Base-by-base conservation (phyloP, 2,888 invertebrate genomes). In the Pterostichus niger region DNA sequence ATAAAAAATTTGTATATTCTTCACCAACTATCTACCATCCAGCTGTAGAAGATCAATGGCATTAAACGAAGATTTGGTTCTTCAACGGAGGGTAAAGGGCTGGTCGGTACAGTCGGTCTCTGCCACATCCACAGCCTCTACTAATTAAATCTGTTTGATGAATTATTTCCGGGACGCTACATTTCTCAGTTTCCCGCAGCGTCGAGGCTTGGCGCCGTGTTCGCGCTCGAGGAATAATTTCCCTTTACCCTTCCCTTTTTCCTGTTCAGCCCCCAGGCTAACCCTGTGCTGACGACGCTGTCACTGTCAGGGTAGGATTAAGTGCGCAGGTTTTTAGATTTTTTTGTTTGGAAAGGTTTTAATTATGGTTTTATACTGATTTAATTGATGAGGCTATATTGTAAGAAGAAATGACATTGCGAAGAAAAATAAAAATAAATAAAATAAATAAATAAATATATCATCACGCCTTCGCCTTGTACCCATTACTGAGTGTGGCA, bases 111-210 rank as follows among this genome's bases (percentile, higher is more conserved):
- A 71, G 59, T 59, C 81, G 44, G 44, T 81, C 46, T 68, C 73
- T 81, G 81, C 73, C 75, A 75, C 75, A 82, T 82, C 75, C 82
- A 82, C 59, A 46, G 59, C 24, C 81, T 54, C 54, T 68, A 75
- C 82, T 75, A 82, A 82, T 82, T 82, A 82, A 82, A 82, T 82
- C 82, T 75, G 75, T 82, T 82, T 82, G 82, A 82, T 82, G 82
- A 82, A 82, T 82, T 82, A 82, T 82, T 82, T 75, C 82, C 82
- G 82, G 82, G 49, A 82, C 82, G 75, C 59, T 82, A 61, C 73
- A 75, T 82, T 82, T 82, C 82, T 82, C 82, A 71, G 81, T 75
- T 52, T 68, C 71, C 81, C 71, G 68, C 54, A 81, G 80, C 68
- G 71, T n/a, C 31, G 46, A 35, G 61, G 44, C 17, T 13, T 17